Evolutionary conservation across 2,113 vertebrate genomes (phyloP), one percentile per base, ranked within the genome.

Genomic region (Hippocampus mohnikei): DNA sequence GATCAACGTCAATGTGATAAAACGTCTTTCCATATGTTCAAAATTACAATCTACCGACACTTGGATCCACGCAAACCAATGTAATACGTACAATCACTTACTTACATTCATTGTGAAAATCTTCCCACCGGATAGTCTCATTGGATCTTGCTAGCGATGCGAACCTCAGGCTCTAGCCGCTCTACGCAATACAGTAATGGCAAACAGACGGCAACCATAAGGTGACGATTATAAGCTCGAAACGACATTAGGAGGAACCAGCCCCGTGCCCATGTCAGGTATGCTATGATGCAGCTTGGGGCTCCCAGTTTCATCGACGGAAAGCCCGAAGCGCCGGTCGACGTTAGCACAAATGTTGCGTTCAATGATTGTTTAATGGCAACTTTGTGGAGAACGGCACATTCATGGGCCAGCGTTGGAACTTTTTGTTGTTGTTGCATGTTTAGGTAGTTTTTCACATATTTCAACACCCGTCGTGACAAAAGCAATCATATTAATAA

Each of bases 21-120:
- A 60, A 6, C 0, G 1, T 58, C 2, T 3, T 11, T 55, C 5
- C 8, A 33, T 40, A 4, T 13, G 2, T 61, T 37, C 40, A 11
- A 2, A 3, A 10, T 12, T 62, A 64, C n/a, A 23, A 6, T 25
- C 15, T 11, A 5, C 7, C 5, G 13, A 29, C 27, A 3, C 2
- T 23, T 25, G 12, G 8, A 15, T 42, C 23, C 5, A 23, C 0
- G 7, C 27, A 25, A 64, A 41, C 20, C 5, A 12, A 5, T 42
- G 3, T 1, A 0, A 9, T 6, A 42, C 23, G 33, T 6, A 37
- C 15, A 23, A 5, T 60, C 58, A 33, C 58, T n/a, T 9, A 5
- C 23, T 11, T 8, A 64, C 8, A 44, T 75, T 87, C 84, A 79
- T 77, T 87, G 0, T 83, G 83, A 84, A 85, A 84, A 73, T 2